Evolutionary conservation across 1,140 invertebrate genomes (phyloP).

Genomic region (Drosophila elegans): DNA sequence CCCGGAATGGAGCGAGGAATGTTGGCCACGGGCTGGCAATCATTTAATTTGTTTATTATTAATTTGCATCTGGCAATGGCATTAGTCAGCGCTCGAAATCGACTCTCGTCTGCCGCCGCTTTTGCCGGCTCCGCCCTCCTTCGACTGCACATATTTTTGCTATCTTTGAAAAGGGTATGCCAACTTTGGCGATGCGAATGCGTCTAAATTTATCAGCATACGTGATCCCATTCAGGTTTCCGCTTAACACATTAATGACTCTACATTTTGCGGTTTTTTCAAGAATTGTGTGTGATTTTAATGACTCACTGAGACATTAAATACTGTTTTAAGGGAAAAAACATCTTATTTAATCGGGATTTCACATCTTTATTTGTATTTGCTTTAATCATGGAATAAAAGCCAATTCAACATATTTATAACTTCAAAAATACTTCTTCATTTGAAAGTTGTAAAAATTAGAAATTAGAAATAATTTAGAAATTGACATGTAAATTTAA

Average conservation of each 20-base stretch:
- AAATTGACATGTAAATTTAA: too few species aligned
- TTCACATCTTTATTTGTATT: neutral
- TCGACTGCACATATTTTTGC: constrained; percentile 9
- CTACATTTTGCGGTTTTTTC: constrained; percentile 9
- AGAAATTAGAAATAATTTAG: too few species aligned
- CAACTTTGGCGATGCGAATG: neutral
- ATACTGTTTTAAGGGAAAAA: constrained; percentile 12
- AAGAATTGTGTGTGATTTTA: constrained; percentile 15
- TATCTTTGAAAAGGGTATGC: constrained; percentile 9
- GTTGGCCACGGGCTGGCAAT: constrained; percentile 62
- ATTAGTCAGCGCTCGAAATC: constrained; percentile 39
- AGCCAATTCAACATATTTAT: too few species aligned
- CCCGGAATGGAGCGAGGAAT: constrained; percentile 51
- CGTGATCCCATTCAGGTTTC: constrained; percentile 16
- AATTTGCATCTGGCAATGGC: constrained; percentile 48
- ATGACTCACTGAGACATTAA: constrained; percentile 25
- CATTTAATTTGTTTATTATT: constrained; percentile 54
- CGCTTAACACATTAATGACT: constrained; percentile 7
- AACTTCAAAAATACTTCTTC: too few species aligned
- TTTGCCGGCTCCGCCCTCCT: constrained; percentile 8
- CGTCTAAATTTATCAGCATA: constrained; percentile 29
- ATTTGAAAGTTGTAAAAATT: too few species aligned
- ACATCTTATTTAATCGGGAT: neutral
- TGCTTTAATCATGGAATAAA: neutral
- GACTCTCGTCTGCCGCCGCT: constrained; percentile 22